Evolutionary conservation across 2,113 vertebrate genomes (phyloP), one percentile per base, ranked within the genome.

Genomic region (Scomber scombrus): DNA sequence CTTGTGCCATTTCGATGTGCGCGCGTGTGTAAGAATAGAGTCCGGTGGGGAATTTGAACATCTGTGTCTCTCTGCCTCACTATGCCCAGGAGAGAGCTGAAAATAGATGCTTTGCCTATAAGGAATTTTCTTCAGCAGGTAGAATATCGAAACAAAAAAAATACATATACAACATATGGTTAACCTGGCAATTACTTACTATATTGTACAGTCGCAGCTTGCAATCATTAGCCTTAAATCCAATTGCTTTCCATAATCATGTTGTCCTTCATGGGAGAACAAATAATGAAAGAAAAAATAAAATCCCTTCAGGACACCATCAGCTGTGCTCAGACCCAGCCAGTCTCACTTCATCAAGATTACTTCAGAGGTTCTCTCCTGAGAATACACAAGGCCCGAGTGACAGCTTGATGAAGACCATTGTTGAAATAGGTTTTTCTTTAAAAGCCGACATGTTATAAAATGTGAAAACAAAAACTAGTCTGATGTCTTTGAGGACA

Each of bases 31-130:
- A 82, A 84, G 86, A 87, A 90, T 76, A 80, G 75, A 61, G 84
- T 91, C 89, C 88, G 61, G 71, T 29, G 89, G 90, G 92, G 90
- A 63, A 83, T 82, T 68, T 69, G 71, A 88, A 89, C 92, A 93
- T 91, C 89, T 93, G 90, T 81, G 86, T 90, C 72, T 84, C 56
- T 15, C 77, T 70, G 51, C 49, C 43, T 68, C 21, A 4, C 43
- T 75, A 65, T 72, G 31, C 92, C 88, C 89, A 56, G 45, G 88
- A 91, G 90, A 84, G 16, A 69, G 57, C 79, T 84, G 64, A n/a
- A 69, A 89, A 90, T 90, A 93, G 87, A 91, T 81, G 66, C 40
- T 75, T 70, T 79, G 76, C 71, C 85, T 81, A 61, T 54, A 46
- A 78, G 77, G n/a, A 85, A 65, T 85, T 43, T 72, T 60, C 68